phyloP scores from a whole-genome alignment of 2,797 vertebrate species.

The Mormyrus proboscirostris region DNA sequence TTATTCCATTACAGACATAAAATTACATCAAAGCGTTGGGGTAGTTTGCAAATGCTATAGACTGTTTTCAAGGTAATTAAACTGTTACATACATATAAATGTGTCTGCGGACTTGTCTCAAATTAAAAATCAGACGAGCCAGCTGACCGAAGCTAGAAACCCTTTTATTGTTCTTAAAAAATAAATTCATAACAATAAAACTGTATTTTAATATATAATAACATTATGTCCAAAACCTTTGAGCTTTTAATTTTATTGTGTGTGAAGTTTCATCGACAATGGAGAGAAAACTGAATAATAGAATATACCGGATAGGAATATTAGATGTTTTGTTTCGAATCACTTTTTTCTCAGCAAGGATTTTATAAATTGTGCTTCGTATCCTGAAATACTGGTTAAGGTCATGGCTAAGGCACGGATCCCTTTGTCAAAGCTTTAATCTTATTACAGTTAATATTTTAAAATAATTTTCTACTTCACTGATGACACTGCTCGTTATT shows the following conservation, averaged over 20 bases:
- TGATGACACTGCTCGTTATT: background rate
- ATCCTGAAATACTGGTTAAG: background rate
- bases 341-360: background rate
- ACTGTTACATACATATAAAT: background rate
- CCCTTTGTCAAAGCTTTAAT: background rate
- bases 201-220: background rate
- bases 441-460: background rate
- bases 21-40: background rate
- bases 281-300: background rate
- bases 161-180: background rate
- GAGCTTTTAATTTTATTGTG: background rate
- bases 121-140: background rate
- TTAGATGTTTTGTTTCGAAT: background rate
- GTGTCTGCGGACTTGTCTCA: background rate
- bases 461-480: background rate
- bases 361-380: background rate
- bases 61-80: background rate
- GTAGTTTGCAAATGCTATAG: background rate
- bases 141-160: background rate
- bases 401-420: background rate
- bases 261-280: background rate
- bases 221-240: background rate
- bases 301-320: background rate
- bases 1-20: background rate
- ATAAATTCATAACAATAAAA: background rate